phyloP scores from a whole-genome alignment of 2,113 vertebrate genomes.

The Trogon melanurus region DNA sequence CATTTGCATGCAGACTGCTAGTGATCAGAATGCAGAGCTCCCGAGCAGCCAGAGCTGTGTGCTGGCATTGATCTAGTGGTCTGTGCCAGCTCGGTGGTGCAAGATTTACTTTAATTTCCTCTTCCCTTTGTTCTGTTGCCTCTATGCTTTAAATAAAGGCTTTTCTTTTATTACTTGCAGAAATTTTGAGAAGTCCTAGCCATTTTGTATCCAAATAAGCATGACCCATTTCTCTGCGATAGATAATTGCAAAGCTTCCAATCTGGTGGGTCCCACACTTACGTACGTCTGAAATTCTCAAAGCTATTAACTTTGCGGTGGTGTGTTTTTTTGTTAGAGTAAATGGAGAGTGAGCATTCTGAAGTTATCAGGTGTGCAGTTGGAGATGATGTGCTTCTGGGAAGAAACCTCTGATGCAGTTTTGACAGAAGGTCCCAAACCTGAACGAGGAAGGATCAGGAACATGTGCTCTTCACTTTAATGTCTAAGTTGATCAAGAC shows the following conservation, averaged over 20 bases:
- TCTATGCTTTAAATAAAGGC: conserved; percentile 40
- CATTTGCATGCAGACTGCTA: conserved; percentile 50
- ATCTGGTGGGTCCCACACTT: neutral
- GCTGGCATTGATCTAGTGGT: conserved; percentile 67
- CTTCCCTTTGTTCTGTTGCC: conserved; percentile 60
- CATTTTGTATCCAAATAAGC: conserved; percentile 18
- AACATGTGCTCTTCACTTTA: neutral
- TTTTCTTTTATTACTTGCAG: conserved; percentile 20
- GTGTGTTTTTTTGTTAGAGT: neutral
- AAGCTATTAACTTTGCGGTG: neutral
- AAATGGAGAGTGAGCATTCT: neutral
- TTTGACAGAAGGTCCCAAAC: neutral
- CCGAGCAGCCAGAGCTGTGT: neutral
- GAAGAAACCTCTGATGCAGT: neutral
- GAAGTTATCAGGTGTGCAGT: neutral
- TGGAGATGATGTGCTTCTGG: neutral
- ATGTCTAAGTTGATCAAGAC: neutral
- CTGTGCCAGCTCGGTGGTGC: conserved; percentile 66
- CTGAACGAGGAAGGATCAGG: neutral
- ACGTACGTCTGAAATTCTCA: neutral
- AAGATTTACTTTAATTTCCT: conserved; percentile 72
- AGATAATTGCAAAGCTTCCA: neutral
- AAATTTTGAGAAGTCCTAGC: neutral
- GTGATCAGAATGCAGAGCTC: conserved; percentile 59
- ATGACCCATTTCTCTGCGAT: neutral